These are phyloP conservation scores for Diorhabda sublineata DNA, from an alignment of 1,140 invertebrate genomes.

Conservation along the genomic window DNA sequence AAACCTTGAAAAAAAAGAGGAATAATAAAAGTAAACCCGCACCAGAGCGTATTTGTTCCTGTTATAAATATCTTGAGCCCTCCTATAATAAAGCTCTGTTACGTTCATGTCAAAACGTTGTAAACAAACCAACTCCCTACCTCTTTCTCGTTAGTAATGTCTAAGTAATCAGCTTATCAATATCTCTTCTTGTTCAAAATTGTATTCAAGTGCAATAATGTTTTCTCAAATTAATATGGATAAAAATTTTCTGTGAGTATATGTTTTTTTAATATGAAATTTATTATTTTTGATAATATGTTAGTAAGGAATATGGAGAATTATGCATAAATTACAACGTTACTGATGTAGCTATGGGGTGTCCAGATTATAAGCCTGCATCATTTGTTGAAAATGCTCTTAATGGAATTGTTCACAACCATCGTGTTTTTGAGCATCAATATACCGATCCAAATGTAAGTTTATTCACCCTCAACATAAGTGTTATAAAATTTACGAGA, in stretches of 20 bases:
- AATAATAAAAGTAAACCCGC: too few species aligned
- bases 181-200: too few species aligned
- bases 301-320: conserved; percentile 74
- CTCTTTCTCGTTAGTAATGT: too few species aligned
- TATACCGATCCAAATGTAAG: conserved; percentile 63
- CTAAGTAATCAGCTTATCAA: too few species aligned
- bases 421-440: conserved; percentile 78
- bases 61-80: too few species aligned
- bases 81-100: too few species aligned
- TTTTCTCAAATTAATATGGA: not conserved
- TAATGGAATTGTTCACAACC: conserved; percentile 57
- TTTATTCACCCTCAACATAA: not conserved
- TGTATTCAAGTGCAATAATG: too few species aligned
- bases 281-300: not conserved
- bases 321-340: conserved; percentile 81
- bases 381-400: conserved; percentile 74
- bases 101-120: too few species aligned
- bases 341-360: conserved; percentile 92
- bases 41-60: too few species aligned
- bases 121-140: too few species aligned
- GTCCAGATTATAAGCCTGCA: conserved; percentile 86
- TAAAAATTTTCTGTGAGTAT: not conserved
- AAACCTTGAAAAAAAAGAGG: too few species aligned
- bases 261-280: not conserved
- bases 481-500: too few species aligned